Base-by-base conservation (phyloP, 2,797 vertebrate genomes). In the Tympanoctomys barrerae region DNA sequence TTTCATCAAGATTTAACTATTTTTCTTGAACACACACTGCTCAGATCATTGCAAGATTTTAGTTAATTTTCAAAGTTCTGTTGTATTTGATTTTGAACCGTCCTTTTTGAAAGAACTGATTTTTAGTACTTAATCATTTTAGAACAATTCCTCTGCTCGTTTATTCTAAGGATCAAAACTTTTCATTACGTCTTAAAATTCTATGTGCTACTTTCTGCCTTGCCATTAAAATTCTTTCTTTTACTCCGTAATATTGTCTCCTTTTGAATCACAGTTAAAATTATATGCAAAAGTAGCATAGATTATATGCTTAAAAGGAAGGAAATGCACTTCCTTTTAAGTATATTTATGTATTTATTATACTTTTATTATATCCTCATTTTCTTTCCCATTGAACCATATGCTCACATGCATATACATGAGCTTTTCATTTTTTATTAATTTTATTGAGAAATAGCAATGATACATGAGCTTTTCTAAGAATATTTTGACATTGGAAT, bases 181-280 rank as follows among this genome's bases (percentile, higher is more conserved):
- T 96, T 83, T 14, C 26, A 52, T 78, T 77, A 26, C 61, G 92
- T 81, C n/a, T 82, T 92, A 89, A 75, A 73, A 79, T 91, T 80
- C 61, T 42, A 7, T 82, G 80, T 81, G 46, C 49, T 61, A 5
- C 42, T 82, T 82, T 85, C 42, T 86, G 0, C 90, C 79, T 92
- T 95, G 54, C 42, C 26, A 8, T 82, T 83, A 75, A 62, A 89
- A 75, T 89, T 39, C 16, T 59, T 11, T 70, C 66, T 61, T 19
- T 11, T 89, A 42, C 18, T 92, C 21, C 24, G 39, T 12, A 71
- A 59, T 19, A 62, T 22, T 19, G 49, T 81, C 54, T 95, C n/a
- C 49, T 4, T 92, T 13, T 64, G 5, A 75, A 18, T 90, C 26
- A 71, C 18, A 85, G 26, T 80, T 80, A 70, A 31, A 61, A 88